Conservation (phyloP, 2,113 vertebrate species). For the Lophochroa leadbeateri region DNA sequence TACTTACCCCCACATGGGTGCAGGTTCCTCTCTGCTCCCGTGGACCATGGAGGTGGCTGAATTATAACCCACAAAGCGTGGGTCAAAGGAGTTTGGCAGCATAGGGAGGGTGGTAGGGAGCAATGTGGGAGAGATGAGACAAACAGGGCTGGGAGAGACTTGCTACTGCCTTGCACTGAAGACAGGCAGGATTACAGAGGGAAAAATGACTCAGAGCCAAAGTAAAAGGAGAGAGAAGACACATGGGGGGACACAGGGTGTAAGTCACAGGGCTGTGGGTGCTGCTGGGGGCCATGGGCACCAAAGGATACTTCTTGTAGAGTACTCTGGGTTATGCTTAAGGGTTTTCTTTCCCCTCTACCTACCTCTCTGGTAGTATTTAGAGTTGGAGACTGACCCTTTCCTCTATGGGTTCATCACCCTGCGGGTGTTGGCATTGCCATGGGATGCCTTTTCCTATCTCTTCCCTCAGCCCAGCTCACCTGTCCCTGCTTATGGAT, state of each 20-base stretch:
- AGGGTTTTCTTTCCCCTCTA: not conserved
- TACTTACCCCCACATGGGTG: too few relatives aligned
- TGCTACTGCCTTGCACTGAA: not conserved
- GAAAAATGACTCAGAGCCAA: not conserved
- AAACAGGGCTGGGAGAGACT: not conserved
- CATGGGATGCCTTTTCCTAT: not conserved
- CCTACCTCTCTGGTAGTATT: not conserved
- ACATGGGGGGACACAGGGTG: not conserved
- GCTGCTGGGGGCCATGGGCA: not conserved
- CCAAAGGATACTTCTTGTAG: not conserved
- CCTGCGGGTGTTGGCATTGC: not conserved
- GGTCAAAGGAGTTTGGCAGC: not conserved
- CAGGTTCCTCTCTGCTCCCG: not conserved
- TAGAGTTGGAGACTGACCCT: not conserved
- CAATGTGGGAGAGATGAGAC: fast-evolving
- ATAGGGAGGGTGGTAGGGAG: not conserved
- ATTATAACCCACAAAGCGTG: not conserved
- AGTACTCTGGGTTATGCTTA: not conserved
- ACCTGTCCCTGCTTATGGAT: not conserved
- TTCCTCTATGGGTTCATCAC: not conserved
- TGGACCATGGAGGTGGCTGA: not conserved
- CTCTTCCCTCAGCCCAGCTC: not conserved
- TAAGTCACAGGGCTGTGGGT: fast-evolving
- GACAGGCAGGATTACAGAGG: not conserved
- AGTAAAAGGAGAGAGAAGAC: not conserved